Base-by-base conservation (phyloP, 2,797 vertebrate genomes). In the Acestrorhynchus altus region DNA sequence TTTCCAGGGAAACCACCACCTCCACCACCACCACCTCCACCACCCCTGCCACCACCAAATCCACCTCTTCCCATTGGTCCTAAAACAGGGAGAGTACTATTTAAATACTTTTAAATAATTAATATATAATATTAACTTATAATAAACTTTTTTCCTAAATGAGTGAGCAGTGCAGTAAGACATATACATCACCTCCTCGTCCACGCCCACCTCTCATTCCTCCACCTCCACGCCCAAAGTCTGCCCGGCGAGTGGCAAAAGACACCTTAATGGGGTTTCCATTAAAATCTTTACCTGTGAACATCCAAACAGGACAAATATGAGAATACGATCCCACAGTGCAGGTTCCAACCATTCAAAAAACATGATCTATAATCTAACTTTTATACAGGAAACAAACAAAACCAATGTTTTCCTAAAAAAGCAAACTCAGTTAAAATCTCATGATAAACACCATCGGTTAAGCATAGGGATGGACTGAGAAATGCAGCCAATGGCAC, bases 221-320 rank as follows among this genome's bases (percentile, higher is more conserved):
- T 18, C 90, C 90, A 16, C 91, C 92, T 22, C 90, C 90, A 12
- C 94, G 89, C 72, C 91, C 95, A 57, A 96, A 97, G 83, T 97
- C 95, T 0, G 94, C 93, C 74, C 95, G 89, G 15, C 95, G 93
- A 0, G 95, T 96, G 72, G 96, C 95, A 63, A 97, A 97, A 4
- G 95, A 96, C 49, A 97, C 95, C 80, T 96, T 97, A 80, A 97
- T 95, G 1, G 92, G 93, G 81, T 96, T 97, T 20, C 95, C 96
- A 0, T 92, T 93, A 54, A 97, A 97, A n/a, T 97, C 95, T 66
- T 97, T 95, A 7, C 95, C 94, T 95, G 76, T n/a, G 0, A 47
- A 42, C 8, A 44, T 67, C 11, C 44, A 1, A 60, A 12, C 35
- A 10, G 54, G 4, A 49, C 31, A 44, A 28, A 49, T 15, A 24